Evolutionary conservation across 2,797 vertebrate species (phyloP).

Genomic region (Petrocephalus schoutedeni): DNA sequence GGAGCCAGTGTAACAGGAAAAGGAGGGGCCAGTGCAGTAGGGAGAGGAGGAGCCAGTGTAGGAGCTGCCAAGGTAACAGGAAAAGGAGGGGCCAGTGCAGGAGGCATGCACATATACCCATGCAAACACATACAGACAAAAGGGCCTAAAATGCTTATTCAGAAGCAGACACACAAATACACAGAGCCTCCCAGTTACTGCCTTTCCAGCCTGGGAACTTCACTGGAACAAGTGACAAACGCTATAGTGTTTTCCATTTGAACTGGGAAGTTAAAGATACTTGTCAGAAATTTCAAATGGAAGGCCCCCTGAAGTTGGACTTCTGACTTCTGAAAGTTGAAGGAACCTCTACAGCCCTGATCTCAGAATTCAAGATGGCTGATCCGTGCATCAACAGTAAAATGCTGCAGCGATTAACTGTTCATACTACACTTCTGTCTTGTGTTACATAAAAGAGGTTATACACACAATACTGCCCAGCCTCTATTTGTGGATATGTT

Average conservation of each 20-base stretch:
- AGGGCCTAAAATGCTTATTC: not conserved
- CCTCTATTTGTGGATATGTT: not conserved
- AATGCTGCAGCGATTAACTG: not conserved
- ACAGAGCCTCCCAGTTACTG: not conserved
- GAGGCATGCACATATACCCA: not conserved
- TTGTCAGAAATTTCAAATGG: not conserved
- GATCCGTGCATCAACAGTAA: not conserved
- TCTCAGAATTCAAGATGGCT: not conserved
- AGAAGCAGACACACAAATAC: not conserved
- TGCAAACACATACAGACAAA: not conserved
- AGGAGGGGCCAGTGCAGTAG: not conserved
- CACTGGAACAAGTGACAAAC: not conserved
- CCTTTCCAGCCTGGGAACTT: not conserved
- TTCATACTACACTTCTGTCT: not conserved
- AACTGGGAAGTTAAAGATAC: not conserved
- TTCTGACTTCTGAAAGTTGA: not conserved
- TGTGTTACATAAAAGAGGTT: not conserved
- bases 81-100: not conserved
- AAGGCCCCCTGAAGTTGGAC: not conserved
- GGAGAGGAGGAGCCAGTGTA: not conserved
- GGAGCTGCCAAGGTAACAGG: not conserved
- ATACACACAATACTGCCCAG: not conserved
- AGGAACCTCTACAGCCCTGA: not conserved
- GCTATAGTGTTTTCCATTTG: not conserved
- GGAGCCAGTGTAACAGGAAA: not conserved